Evolutionary conservation across 2,797 vertebrate genomes (phyloP), one percentile per base, ranked within the genome.

Genomic region (Gallirallus australis): DNA sequence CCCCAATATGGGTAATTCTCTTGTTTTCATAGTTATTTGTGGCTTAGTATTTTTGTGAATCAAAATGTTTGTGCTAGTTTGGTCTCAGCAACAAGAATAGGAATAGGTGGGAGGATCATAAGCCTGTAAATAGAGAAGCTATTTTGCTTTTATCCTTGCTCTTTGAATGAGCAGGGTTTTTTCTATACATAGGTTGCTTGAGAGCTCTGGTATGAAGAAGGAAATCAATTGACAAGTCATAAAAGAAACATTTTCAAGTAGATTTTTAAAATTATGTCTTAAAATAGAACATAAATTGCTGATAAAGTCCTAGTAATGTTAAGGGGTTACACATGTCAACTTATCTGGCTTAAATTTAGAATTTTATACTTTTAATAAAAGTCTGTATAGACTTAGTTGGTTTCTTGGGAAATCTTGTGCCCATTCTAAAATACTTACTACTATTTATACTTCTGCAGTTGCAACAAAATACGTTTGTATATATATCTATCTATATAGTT

Each of bases 91-190:
- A 6, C 24, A 71, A 63, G 40, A 68, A 48, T 6, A 54, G 53
- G 83, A 64, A 10, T 2, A 6, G 6, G 7, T 24, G 30, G 15
- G 11, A 69, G 48, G 6, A 9, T 37, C 20, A 27, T 0, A 9
- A 73, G 5, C 8, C 20, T 69, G 3, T 28, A 7, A 40, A 11
- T 17, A n/a, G 24, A n/a, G 17, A 30, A 47, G 42, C 28, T 86
- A 7, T 45, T 73, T 56, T 15, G 5, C 0, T 48, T 79, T 63
- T 64, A 65, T 10, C 4, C 16, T 54, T 0, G 1, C 17, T 42
- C 24, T 69, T 79, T 48, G 45, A 73, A 37, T 65, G 2, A 3
- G 7, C 8, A 39, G 19, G 6, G 40, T 5, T 33, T 86, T 90
- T 65, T 60, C 35, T 71, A 30, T 11, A 33, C 0, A 0, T 66